Conservation (phyloP, 2,797 vertebrate genomes). For the Odontamblyopus lacepedii region DNA sequence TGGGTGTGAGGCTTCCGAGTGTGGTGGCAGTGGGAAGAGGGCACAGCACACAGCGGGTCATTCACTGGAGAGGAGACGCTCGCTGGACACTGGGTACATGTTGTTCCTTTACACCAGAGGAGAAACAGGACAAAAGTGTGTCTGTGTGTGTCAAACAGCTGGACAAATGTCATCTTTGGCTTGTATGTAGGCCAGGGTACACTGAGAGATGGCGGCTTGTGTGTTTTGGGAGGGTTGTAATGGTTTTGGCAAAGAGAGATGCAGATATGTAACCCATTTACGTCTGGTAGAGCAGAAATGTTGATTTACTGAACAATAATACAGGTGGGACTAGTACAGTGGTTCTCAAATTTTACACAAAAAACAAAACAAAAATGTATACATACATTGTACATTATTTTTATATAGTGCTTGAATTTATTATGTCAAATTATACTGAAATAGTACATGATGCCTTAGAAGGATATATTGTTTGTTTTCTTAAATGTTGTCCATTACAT, state of each 20-base stretch:
- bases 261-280: not conserved
- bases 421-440: too few relatives aligned
- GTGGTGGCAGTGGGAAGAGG: not conserved
- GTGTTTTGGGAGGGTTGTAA: not conserved
- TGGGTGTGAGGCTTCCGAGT: slow-evolving; percentile 75
- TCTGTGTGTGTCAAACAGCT: slow-evolving; percentile 35
- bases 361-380: too few relatives aligned
- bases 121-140: slow-evolving; percentile 55
- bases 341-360: too few relatives aligned
- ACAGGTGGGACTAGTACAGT: too few relatives aligned
- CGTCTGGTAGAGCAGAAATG: not conserved
- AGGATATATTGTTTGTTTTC: too few relatives aligned
- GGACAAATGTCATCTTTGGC: slow-evolving; percentile 6
- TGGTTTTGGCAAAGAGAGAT: not conserved
- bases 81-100: slow-evolving; percentile 75
- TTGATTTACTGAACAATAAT: too few relatives aligned
- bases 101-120: slow-evolving; percentile 76
- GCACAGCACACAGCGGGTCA: slow-evolving; percentile 79
- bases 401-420: too few relatives aligned
- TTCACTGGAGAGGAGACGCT: slow-evolving; percentile 57
- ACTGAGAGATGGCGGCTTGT: too few relatives aligned
- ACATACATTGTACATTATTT: too few relatives aligned
- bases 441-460: too few relatives aligned
- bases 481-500: too few relatives aligned
- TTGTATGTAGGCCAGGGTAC: not conserved